These are phyloP conservation scores for Drosophila algonquin DNA, from an alignment of 2,888 invertebrate species.

Conservation along the genomic window DNA sequence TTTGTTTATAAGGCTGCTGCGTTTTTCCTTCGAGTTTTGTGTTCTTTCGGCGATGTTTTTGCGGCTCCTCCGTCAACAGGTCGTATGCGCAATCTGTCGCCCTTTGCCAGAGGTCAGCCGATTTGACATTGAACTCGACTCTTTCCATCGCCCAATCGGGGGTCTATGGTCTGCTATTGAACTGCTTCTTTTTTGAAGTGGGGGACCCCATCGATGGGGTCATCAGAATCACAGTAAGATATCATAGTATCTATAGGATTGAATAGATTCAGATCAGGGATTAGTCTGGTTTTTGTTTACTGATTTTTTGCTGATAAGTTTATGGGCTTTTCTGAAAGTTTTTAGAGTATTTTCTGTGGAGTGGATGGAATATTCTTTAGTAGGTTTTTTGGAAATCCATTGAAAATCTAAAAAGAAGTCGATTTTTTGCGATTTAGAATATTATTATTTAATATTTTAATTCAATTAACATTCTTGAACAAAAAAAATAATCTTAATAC, in stretches of 20 bases:
- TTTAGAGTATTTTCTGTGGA: background rate
- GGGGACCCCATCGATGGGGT: background rate
- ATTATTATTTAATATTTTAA: too few species aligned
- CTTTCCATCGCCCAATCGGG: background rate
- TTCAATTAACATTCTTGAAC: too few species aligned
- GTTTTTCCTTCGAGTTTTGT: constrained; percentile 34
- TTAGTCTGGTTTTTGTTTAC: background rate
- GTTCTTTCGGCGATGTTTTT: constrained; percentile 42
- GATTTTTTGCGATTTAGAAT: too few species aligned
- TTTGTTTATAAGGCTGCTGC: constrained; percentile 43
- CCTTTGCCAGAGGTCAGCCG: constrained; percentile 53
- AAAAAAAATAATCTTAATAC: too few species aligned
- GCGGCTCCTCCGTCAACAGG: constrained; percentile 62
- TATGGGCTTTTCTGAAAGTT: background rate
- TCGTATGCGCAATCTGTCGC: constrained; percentile 50
- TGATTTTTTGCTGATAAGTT: background rate
- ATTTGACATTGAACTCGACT: constrained; percentile 66
- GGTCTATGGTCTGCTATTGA: constrained; percentile 24
- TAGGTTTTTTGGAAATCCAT: too few species aligned
- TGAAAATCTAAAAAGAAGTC: too few species aligned
- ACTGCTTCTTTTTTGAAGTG: constrained; percentile 19
- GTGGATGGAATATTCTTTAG: too few species aligned
- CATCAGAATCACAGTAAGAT: constrained; percentile 23
- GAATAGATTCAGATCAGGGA: background rate
- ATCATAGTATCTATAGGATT: constrained; percentile 4